Evolutionary conservation across 2,113 vertebrate genomes (phyloP), one percentile per base, ranked within the genome.

Genomic region (Sturnira hondurensis): DNA sequence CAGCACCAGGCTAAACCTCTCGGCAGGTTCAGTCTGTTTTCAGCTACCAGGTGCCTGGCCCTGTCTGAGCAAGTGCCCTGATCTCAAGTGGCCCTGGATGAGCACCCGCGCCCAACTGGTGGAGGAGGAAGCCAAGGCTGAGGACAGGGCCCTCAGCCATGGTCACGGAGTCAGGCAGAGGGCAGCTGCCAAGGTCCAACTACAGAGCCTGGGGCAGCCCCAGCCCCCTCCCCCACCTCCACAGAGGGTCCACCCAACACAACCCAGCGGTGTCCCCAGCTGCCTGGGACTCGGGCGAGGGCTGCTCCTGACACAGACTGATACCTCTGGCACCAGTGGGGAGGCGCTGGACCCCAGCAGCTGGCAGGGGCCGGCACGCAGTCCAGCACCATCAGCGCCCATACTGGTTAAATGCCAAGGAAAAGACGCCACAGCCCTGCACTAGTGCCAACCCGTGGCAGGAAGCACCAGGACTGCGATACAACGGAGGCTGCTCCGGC

Each of bases 201-300:
- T 15, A 65, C 82, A 88, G 11, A 68, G 31, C 43, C 26, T 2
- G 0, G 68, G 90, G 41, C 7, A 67, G 45, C 15, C 33, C 54
- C 41, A 67, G 45, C 16, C 36, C 45, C 78, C 2, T 22, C 47
- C 50, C 93, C 83, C 84, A 56, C 73, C 36, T 3, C 13, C 6
- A 14, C 67, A 67, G 71, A 84, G 17, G 33, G 38, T 10, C 36
- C 50, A 89, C 45, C 50, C 73, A 68, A 14, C 47, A 73, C 56
- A 89, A 28, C 31, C 65, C 76, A 76, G n/a, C 7, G 0, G 20
- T 86, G 71, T 31, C 84, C 47, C 31, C 88, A 94, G 93, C 96
- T 98, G 97, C 95, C 95, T 50, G 38, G 97, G 93, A 95, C 82
- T 95, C 61, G 4, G 24, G 95, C 20, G 91, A 95, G 90, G 92